Base-by-base conservation (phyloP, 2,888 invertebrate species). In the Polyploca ridens region DNA sequence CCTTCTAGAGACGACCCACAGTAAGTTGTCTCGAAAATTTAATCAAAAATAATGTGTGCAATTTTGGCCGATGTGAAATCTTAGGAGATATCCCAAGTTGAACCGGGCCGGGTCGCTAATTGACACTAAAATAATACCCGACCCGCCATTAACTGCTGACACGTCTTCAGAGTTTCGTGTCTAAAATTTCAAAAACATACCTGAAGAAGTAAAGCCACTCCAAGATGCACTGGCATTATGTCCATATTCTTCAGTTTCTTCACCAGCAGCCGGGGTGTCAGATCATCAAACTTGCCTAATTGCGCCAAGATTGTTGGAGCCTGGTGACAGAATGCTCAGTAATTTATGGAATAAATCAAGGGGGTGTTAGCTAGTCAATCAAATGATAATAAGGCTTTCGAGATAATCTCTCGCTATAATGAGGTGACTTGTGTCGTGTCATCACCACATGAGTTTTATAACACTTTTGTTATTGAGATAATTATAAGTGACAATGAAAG, bases 191-290 rank as follows among this genome's bases (percentile, higher is more conserved):
- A 27, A 27, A 27, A 27, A 27, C 27, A 27, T 27, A 88, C 92
- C 85, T 91, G 93, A 41, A 91, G 76, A 0, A 92, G 83, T 5
- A 93, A 70, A 0, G 87, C 84, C 1, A 88, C 76, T 33, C 81
- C 91, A 0, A 93, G 82, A 63, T 93, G 93, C 0, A 91, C 84
- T 0, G 92, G 91, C 61, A 90, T 88, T 41, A 93, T 76, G 13
- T 90, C 83, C 73, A 93, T 83, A 0, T 73, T 69, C 11, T 75
- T 81, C 11, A 93, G 79, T 49, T 86, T 90, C 63, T 81, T 79
- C 16, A 88, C 78, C 0, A 93, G 78, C 10, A 76, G 62, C 49
- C 84, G 79, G 0, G 92, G 90, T 0, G 93, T 93, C 49, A 93
- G 70, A 66, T 90, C 91, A 4, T 91, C 90, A 0, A 88, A 62